Evolutionary conservation across 2,113 vertebrate species (phyloP).

Genomic region (Ondatra zibethicus): DNA sequence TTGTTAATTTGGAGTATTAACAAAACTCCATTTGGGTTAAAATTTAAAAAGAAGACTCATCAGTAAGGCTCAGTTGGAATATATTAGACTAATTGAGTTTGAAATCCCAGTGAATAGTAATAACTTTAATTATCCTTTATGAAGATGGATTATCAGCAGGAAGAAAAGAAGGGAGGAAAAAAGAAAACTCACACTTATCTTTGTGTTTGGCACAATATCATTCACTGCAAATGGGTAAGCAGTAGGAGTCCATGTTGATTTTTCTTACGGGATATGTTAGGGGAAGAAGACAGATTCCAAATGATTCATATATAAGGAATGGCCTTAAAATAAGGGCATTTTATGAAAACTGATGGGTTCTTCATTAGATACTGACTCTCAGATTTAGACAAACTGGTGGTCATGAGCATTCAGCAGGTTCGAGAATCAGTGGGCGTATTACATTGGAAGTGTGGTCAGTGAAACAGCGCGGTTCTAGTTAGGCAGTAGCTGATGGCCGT

Average conservation of each 20-base stretch:
- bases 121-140: background rate
- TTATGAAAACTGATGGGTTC: background rate
- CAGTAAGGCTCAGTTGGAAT: background rate
- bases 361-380: background rate
- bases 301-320: background rate
- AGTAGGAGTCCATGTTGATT: background rate
- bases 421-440: background rate
- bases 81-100: background rate
- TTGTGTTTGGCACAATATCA: background rate
- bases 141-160: background rate
- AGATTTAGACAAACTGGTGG: background rate
- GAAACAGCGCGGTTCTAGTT: background rate
- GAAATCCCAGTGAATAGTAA: background rate
- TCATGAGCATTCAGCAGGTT: background rate
- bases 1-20: no score
- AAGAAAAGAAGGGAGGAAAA: background rate
- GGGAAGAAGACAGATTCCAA: background rate
- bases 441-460: background rate
- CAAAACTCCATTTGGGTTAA: background rate
- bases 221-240: background rate
- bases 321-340: background rate
- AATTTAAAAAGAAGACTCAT: background rate
- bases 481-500: background rate
- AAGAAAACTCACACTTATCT: background rate
- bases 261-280: conserved; percentile 26